Evolutionary conservation across 2,888 invertebrate genomes (phyloP).

Genomic region (Blera fallax): DNA sequence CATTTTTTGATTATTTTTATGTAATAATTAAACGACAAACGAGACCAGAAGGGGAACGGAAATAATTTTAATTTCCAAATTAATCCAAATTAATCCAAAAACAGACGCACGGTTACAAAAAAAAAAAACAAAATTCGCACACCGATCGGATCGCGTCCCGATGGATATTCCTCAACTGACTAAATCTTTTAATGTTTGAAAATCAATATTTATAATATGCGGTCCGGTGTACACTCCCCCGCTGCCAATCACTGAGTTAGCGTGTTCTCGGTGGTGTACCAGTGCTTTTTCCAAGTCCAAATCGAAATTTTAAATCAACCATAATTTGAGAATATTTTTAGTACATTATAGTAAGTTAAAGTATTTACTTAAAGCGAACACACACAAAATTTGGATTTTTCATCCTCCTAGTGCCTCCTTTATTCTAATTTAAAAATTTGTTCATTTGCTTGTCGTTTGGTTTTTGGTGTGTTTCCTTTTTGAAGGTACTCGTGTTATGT

Average conservation of each 20-base stretch:
- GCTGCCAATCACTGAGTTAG: slow-evolving; percentile 41
- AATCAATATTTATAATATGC: slow-evolving; percentile 80
- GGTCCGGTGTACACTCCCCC: slow-evolving; percentile 53
- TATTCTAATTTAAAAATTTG: slow-evolving; percentile 18
- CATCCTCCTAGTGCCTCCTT: slow-evolving; percentile 17
- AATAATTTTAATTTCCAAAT: slow-evolving; percentile 6
- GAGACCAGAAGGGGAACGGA: not conserved
- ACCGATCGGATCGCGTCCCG: slow-evolving; percentile 31
- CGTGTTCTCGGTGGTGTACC: slow-evolving; percentile 30
- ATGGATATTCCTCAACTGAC: slow-evolving; percentile 75
- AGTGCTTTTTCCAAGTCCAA: slow-evolving; percentile 43
- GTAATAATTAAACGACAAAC: not conserved
- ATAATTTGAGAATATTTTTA: slow-evolving; percentile 77
- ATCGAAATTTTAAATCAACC: slow-evolving; percentile 34
- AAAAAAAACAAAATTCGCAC: not conserved
- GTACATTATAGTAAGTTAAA: slow-evolving; percentile 79
- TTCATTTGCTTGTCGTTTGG: not conserved
- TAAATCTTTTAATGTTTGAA: slow-evolving; percentile 79
- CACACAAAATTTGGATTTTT: not conserved
- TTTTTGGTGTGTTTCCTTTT: not conserved
- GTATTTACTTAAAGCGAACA: slow-evolving; percentile 37
- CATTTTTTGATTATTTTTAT: slow-evolving; percentile 18
- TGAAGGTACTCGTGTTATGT: slow-evolving; percentile 3
- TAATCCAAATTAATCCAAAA: not conserved
- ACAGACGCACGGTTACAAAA: not conserved